Conservation (phyloP, 2,888 invertebrate genomes). For the Leptura quadrifasciata region DNA sequence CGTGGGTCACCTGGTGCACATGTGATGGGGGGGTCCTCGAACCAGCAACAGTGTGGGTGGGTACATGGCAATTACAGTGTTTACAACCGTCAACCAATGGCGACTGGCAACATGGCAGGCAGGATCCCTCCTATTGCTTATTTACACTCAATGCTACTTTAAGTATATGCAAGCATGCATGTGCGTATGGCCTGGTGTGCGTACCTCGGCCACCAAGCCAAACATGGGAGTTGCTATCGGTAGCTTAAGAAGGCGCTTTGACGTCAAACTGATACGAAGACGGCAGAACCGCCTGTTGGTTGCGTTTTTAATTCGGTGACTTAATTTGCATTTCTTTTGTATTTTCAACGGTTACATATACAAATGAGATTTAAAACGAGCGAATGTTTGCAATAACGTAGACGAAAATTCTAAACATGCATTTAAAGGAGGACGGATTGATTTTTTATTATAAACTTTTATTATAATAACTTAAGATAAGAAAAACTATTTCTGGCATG, state of each 20-base stretch:
- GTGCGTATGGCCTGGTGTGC: constrained; percentile 27
- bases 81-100: constrained; percentile 65
- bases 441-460: constrained; percentile 6
- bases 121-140: constrained; percentile 62
- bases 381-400: constrained; percentile 1
- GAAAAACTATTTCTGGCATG: neutral
- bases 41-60: constrained; percentile 59
- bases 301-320: constrained; percentile 10
- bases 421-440: neutral
- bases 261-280: constrained; percentile 25
- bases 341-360: neutral
- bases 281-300: constrained; percentile 21
- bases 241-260: constrained; percentile 23
- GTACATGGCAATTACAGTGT: constrained; percentile 64
- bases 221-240: constrained; percentile 30
- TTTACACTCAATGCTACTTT: constrained; percentile 48
- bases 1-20: constrained; percentile 37
- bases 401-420: neutral
- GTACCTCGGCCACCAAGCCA: constrained; percentile 15
- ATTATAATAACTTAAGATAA: neutral
- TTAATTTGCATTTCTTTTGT: constrained; percentile 27
- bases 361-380: neutral
- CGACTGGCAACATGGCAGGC: constrained; percentile 64
- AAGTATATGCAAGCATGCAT: constrained; percentile 37
- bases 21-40: constrained; percentile 29